Base-by-base conservation (phyloP, 2,888 invertebrate genomes). In the Helicoverpa assulta region DNA sequence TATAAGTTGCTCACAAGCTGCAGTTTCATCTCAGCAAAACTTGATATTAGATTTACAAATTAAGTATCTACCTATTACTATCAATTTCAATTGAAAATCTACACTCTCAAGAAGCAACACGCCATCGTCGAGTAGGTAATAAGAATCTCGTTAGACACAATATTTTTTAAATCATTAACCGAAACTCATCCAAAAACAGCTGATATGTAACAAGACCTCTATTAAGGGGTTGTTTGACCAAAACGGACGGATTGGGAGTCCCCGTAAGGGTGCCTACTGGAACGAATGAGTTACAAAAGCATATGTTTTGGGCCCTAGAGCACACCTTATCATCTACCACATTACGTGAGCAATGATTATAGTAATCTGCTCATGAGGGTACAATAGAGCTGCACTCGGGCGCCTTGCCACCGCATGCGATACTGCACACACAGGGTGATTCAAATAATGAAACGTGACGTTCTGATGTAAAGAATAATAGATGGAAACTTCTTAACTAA, bases 251-350 rank as follows among this genome's bases (percentile, higher is more conserved):
- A 69, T 70, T 76, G 62, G 69, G 63, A 71, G 67, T 75, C n/a
- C 59, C 67, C 40, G 56, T 65, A 74, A 82, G 85, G 80, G 86
- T 86, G 86, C 86, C 88, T 88, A 85, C 88, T 92, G 93, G 92
- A 93, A 94, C 94, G 92, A 94, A 94, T 92, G 93, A 91, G 94
- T 90, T 89, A 90, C 90, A 92, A 93, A 92, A 94, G 92, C 95
- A 95, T 95, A 94, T 95, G 95, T 95, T 95, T 94, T 92, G 94
- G 92, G 91, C 88, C 88, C 92, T 92, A 91, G 92, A 88, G 89
- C 91, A 90, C 90, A 95, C 93, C 94, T 95, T 94, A 95, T 95
- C 95, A 95, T 95, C 95, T 95, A 95, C 95, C 93, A 87, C 94
- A 94, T 95, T 95, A 95, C 93, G 93, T 91, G 91, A 73, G 88